These are phyloP conservation scores for Ostrea edulis DNA, from an alignment of 1,140 invertebrate species.

Conservation along the genomic window DNA sequence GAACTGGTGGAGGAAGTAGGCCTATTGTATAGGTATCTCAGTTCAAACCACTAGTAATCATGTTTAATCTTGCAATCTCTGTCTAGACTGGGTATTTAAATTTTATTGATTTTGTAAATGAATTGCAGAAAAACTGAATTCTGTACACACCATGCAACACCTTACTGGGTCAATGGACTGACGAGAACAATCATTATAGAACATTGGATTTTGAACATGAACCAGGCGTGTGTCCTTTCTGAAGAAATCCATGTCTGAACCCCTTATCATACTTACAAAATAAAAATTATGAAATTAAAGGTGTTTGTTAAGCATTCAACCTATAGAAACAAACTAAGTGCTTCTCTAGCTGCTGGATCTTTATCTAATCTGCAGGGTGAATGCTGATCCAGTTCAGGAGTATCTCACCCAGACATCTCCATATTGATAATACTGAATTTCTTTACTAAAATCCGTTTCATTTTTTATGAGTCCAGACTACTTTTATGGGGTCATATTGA, in stretches of 20 bases:
- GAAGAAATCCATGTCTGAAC: not conserved
- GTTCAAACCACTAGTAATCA: slow-evolving; percentile 34
- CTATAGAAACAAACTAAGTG: not conserved
- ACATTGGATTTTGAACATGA: not conserved
- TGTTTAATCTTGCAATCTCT: slow-evolving; percentile 37
- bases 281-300: not conserved
- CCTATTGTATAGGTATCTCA: not conserved
- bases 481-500: slow-evolving; percentile 20
- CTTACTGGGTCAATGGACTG: slow-evolving; percentile 17
- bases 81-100: slow-evolving; percentile 37
- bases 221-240: not conserved
- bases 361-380: not conserved
- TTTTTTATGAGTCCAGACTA: slow-evolving; percentile 8
- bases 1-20: not conserved
- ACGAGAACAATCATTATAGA: not conserved
- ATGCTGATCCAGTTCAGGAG: not conserved
- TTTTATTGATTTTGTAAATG: slow-evolving; percentile 29
- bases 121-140: slow-evolving; percentile 35
- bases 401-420: slow-evolving; percentile 25
- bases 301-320: not conserved
- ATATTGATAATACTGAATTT: slow-evolving; percentile 30
- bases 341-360: not conserved
- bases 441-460: slow-evolving; percentile 21
- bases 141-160: not conserved
- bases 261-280: not conserved